phyloP scores from a whole-genome alignment of 2,797 vertebrate genomes.

The Moxostoma hubbsi region DNA sequence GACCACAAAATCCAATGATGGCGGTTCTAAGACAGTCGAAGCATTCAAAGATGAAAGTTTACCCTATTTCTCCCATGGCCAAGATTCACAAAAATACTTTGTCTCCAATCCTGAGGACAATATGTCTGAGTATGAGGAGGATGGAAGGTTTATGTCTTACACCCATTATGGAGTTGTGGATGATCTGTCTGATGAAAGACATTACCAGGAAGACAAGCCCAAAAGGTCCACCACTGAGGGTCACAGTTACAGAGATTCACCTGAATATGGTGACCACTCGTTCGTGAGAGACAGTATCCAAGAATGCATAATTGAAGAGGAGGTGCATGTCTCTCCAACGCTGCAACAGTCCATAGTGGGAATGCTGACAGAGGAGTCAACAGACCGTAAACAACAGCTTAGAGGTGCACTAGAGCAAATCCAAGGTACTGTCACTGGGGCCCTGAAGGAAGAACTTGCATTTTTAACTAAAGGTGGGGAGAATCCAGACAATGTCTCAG shows the following conservation, averaged over 20 bases:
- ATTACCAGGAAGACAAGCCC: constrained; percentile 76
- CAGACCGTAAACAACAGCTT: constrained; percentile 87
- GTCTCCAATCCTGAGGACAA: constrained; percentile 93
- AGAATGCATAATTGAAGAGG: constrained; percentile 88
- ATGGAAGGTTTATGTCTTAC: constrained; percentile 81
- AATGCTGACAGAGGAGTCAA: constrained; percentile 79
- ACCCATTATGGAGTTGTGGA: constrained; percentile 84
- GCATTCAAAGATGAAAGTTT: constrained; percentile 67
- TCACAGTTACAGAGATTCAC: constrained; percentile 63
- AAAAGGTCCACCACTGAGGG: constrained; percentile 69
- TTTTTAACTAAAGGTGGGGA: constrained; percentile 76
- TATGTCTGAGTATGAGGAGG: constrained; percentile 75
- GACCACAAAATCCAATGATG: constrained; percentile 58
- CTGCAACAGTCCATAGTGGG: constrained; percentile 87
- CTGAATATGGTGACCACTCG: constrained; percentile 57
- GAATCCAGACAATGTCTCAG: constrained; percentile 75
- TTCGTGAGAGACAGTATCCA: constrained; percentile 74
- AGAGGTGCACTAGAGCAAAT: constrained; percentile 87
- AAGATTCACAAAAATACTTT: constrained; percentile 87
- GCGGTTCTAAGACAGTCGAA: constrained; percentile 53
- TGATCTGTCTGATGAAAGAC: constrained; percentile 80
- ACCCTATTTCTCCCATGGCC: constrained; percentile 67
- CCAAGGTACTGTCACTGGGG: constrained; percentile 85
- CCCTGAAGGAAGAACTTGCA: constrained; percentile 86
- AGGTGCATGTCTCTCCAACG: constrained; percentile 87